Base-by-base conservation (phyloP, 2,888 invertebrate genomes). In the Andrena hattorfiana region DNA sequence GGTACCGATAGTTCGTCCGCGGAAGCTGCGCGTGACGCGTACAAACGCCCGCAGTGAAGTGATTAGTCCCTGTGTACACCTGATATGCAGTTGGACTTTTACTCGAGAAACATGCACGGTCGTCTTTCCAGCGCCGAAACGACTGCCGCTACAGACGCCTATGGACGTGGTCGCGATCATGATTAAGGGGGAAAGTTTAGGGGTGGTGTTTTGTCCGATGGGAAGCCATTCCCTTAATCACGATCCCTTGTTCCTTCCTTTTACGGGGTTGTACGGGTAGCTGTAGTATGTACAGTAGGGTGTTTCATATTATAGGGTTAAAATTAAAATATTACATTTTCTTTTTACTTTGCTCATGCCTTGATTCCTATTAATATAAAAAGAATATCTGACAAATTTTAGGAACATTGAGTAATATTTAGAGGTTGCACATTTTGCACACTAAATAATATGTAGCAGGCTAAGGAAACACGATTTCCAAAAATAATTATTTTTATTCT, bases 1-100 rank as follows among this genome's bases (percentile, higher is more conserved):
- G 87, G 77, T 66, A 86, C 90, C 92, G 92, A 93, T 93, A 93
- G 92, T 92, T 92, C 89, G 88, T 72, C 90, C 86, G 89, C 90
- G 90, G 89, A 91, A 89, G 89, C 91, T 93, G 93, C 89, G 85
- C 80, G 90, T 92, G 93, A 93, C 93, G 88, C 88, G 90, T 93
- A 93, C 93, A 93, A 93, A 93, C 93, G 92, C 92, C 88, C 87
- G 79, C 88, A 87, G 89, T 87, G 87, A 89, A 90, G 92, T 93
- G 93, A 92, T 93, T 92, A 93, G 92, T 92, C 89, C 90, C 78
- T 81, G 87, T 85, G 87, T 84, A 88, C 74, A 81, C 82, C 68
- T 69, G 73, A 76, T 81, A 79, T 77, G 77, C 63, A 26, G 60
- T 48, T 60, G 59, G 81, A 89, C 80, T 85, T 87, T 89, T 77